These are phyloP conservation scores for Apamea monoglypha DNA, from an alignment of 2,888 invertebrate species.

Conservation along the genomic window DNA sequence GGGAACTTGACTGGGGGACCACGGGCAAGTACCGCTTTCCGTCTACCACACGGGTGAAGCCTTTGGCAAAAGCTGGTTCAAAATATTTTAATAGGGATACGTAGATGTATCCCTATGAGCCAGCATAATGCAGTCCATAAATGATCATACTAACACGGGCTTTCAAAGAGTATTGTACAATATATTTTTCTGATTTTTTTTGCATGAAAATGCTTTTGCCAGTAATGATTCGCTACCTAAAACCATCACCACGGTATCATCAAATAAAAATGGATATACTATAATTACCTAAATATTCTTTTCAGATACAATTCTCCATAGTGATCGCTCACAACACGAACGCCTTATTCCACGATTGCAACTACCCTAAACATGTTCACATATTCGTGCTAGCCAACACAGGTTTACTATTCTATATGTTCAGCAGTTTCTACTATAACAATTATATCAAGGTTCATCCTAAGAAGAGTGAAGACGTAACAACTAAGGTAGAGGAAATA, in stretches of 20 bases:
- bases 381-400: constrained; percentile 90
- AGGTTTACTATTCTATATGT: constrained; percentile 92
- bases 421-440: constrained; percentile 92
- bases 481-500: neutral
- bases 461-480: constrained; percentile 44
- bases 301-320: constrained; percentile 92
- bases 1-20: no score
- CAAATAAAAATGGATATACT: neutral
- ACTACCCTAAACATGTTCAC: constrained; percentile 91
- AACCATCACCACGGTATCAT: neutral
- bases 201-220: no score
- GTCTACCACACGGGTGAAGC: no score
- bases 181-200: no score
- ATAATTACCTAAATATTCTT: neutral
- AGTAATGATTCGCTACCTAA: neutral
- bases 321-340: constrained; percentile 91
- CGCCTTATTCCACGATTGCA: constrained; percentile 90
- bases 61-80: no score
- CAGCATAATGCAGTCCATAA: no score
- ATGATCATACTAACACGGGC: no score
- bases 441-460: constrained; percentile 85
- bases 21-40: no score
- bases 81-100: no score
- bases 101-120: no score
- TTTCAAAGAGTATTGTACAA: no score